Evolutionary conservation across 2,888 invertebrate genomes (phyloP).

Genomic region (Strigamia maritima): DNA sequence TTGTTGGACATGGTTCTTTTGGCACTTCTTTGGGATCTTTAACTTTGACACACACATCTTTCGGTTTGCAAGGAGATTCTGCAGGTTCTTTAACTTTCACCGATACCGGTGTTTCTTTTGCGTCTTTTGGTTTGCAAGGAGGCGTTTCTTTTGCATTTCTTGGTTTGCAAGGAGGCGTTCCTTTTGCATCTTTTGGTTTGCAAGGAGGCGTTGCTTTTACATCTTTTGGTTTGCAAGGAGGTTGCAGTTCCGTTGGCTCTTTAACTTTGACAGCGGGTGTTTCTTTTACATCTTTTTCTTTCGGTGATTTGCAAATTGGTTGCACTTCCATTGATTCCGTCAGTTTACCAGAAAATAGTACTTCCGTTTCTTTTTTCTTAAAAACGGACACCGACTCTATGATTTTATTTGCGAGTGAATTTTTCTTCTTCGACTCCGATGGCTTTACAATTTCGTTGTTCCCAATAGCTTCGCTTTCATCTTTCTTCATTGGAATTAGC

Average conservation of each 20-base stretch:
- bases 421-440: neutral
- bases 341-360: neutral
- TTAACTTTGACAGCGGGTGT: neutral
- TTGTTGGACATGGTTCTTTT: too few species aligned
- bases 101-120: too few species aligned
- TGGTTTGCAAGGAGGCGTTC: too few species aligned
- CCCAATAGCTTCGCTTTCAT: neutral
- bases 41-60: too few species aligned
- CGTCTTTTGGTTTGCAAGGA: too few species aligned
- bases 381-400: neutral
- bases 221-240: neutral
- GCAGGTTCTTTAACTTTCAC: too few species aligned
- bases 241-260: neutral
- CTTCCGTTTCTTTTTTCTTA: neutral
- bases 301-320: neutral
- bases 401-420: neutral
- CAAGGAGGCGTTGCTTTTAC: neutral
- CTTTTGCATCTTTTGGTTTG: neutral
- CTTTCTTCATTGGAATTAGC: neutral
- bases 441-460: neutral
- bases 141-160: too few species aligned
- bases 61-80: too few species aligned
- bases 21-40: too few species aligned
- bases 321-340: neutral
- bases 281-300: neutral